Base-by-base conservation (phyloP, 2,888 invertebrate species). In the Meta bourneti region DNA sequence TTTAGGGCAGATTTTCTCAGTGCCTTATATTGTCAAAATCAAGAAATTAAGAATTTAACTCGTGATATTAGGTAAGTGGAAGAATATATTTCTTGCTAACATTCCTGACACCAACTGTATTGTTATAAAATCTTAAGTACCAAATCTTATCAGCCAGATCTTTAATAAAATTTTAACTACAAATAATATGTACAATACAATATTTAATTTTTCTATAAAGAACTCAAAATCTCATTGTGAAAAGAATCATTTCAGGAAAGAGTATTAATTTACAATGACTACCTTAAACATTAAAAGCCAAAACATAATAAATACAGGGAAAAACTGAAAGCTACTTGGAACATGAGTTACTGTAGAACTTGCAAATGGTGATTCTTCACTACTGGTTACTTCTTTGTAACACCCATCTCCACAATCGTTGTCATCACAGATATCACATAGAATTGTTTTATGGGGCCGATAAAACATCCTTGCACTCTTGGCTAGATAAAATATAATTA, bases 381-480 rank as follows among this genome's bases (percentile, higher is more conserved):
- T 83, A 7, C 52, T 51, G 70, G 72, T 78, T 61, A 52, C 77
- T 87, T 69, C 82, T 72, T 51, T 91, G 49, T 83, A 87, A 69
- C 93, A 93, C n/a, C 87, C 87, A 52, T 90, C 89, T 61, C 92
- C 93, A 91, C 93, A 93, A 34, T 93, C 93, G 54, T 92, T 80
- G 2, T 92, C 91, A 54, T 93, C 93, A 84, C 93, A 93, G 48
- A 93, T 93, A 81, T 93, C 93, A 86, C 93, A 93, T 11, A 93
- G 75, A 34, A 89, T 91, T 48, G 93, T 91, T 74, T 90, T 86
- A 77, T 89, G 93, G 11, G 94, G 93, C 34, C 93, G 93, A 72
- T 94, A 94, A 84, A 94, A 94, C 92, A 93, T 93, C 51, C 94
- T 79, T 49, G 94, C 92, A 78, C 91, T 91, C 86, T 93, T 89